A percentile compares a stretch with the other conserved stretches of the same genome.
These are phyloP conservation scores for Lasiommata megera DNA, from an alignment of 2,888 invertebrate species.

Conservation along the genomic window DNA sequence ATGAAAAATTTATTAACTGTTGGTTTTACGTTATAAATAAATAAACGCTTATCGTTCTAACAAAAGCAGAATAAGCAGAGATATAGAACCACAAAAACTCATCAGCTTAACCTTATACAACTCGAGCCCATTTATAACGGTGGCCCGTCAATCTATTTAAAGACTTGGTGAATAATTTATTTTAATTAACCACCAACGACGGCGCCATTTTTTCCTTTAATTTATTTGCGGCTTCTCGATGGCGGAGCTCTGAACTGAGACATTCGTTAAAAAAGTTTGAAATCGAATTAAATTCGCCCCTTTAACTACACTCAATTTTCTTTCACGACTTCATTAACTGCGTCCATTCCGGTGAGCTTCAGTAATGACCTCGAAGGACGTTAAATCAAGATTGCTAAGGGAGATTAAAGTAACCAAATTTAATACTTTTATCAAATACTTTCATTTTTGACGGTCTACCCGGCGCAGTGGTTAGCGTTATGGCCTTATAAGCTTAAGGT, in stretches of 20 bases:
- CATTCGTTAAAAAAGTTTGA: slow-evolving; percentile 77
- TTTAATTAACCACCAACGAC: slow-evolving; percentile 71
- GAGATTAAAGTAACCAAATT: slow-evolving; percentile 29
- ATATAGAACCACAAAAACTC: slow-evolving; percentile 11
- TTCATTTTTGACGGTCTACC: no score
- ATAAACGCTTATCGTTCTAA: no score
- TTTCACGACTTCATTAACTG: slow-evolving; percentile 79
- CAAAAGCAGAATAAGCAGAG: not conserved
- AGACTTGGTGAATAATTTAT: slow-evolving; percentile 68
- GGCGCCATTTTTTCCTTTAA: slow-evolving; percentile 65
- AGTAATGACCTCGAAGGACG: slow-evolving; percentile 77
- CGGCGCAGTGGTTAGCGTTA: no score
- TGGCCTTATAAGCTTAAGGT: no score
- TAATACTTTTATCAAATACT: slow-evolving; percentile 27
- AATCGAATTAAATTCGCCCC: slow-evolving; percentile 79
- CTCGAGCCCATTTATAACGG: slow-evolving; percentile 15
- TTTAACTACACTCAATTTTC: slow-evolving; percentile 80
- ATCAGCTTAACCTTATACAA: slow-evolving; percentile 14
- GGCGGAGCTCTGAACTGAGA: slow-evolving; percentile 62
- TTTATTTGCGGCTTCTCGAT: slow-evolving; percentile 62
- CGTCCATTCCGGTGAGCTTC: slow-evolving; percentile 76
- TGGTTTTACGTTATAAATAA: no score
- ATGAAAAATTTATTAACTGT: no score
- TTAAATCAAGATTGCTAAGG: slow-evolving; percentile 68
- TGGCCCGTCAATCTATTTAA: slow-evolving; percentile 45